Evolutionary conservation across 1,140 invertebrate species (phyloP), one percentile per base, ranked within the genome.

Genomic region (Xylocopa sonorina): DNA sequence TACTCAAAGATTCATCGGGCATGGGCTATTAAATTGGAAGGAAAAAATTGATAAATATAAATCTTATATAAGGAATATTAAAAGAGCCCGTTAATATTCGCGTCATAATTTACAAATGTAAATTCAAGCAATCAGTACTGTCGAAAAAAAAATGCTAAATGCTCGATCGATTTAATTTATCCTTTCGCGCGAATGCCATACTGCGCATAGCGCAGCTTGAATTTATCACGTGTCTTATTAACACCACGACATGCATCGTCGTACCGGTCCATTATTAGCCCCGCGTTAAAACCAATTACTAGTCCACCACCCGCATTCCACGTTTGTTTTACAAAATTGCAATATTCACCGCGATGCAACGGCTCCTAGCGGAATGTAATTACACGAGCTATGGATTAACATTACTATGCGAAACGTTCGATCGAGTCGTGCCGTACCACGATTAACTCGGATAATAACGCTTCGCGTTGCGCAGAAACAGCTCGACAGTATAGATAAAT

Each of bases 401-500:
- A 71, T 55, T 71, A 43, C 38, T 71, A 43, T 29, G 48, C 51
- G 27, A 71, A 41, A 71, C 38, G 53, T 71, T 71, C 21, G 38
- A 71, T 71, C 53, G 53, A 71, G 27, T 21, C 34, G 55, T 10
- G 10, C 16, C n/a, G 21, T 43, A 58, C 51, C 24, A 18, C 51
- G 27, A 71, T 71, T 71, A 71, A 71, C 58, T 43, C 27, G 14
- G 68, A 29, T 71, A 71, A 71, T 71, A 38, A 71, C 51, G 21
- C 43, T 71, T 53, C 57, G n/a, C 53, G 53, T 24, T 71, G 27
- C 18, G 10, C 38, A 29, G 38, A 3, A 43, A 57, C 68, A 43
- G 38, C 32, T 57, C 7, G 18, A 71, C 24, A 38, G 1, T 2
- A n/a, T 21, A 34, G 27, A 6, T 18, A 10, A 66, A 32, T n/a